Percentiles rank a stretch among this genome's conserved stretches.
phyloP scores from a whole-genome alignment of 30 jellyfish, hydroid and myxozoan genomes.

The Phacellophora camtschatica region DNA sequence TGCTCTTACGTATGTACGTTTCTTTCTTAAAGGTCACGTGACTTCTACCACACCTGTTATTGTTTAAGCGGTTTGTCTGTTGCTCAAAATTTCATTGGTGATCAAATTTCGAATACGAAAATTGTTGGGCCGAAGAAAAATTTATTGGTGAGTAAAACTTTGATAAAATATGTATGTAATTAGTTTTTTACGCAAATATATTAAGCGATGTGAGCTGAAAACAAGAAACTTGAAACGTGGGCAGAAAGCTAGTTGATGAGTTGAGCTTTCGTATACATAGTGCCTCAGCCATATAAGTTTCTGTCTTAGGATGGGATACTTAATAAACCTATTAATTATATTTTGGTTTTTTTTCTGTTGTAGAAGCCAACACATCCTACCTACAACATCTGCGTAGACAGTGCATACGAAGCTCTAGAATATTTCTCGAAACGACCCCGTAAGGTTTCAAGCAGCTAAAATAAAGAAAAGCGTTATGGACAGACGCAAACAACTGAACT shows the following conservation, averaged over 20 bases:
- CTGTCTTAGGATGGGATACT: too few relatives aligned
- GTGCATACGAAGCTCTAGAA: slow-evolving; percentile 89
- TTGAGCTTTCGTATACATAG: too few relatives aligned
- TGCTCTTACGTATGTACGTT: too few relatives aligned
- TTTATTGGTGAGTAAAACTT: slow-evolving; percentile 78
- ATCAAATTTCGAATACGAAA: slow-evolving; percentile 40
- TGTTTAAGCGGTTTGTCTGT: slow-evolving; percentile 96
- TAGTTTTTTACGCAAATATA: too few relatives aligned
- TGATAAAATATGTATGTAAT: too few relatives aligned
- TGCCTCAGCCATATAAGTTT: too few relatives aligned
- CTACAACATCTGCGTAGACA: slow-evolving; percentile 81
- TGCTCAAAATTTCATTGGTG: slow-evolving; percentile 93
- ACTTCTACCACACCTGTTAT: slow-evolving; percentile 94
- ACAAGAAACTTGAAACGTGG: too few relatives aligned
- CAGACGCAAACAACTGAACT: background rate
- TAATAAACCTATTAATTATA: too few relatives aligned
- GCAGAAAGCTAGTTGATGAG: too few relatives aligned
- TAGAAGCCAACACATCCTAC: slow-evolving; percentile 96
- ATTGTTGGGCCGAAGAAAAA: slow-evolving; percentile 67
- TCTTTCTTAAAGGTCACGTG: slow-evolving; percentile 45
- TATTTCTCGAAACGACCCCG: slow-evolving; percentile 65
- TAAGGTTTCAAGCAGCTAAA: background rate
- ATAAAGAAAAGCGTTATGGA: background rate
- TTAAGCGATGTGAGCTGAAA: too few relatives aligned
- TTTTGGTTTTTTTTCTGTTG: background rate